A percentile compares a stretch with the other conserved stretches of the same genome.
These are phyloP conservation scores for Eupithecia pulchellata DNA, from an alignment of 2,888 invertebrate species.

Conservation along the genomic window DNA sequence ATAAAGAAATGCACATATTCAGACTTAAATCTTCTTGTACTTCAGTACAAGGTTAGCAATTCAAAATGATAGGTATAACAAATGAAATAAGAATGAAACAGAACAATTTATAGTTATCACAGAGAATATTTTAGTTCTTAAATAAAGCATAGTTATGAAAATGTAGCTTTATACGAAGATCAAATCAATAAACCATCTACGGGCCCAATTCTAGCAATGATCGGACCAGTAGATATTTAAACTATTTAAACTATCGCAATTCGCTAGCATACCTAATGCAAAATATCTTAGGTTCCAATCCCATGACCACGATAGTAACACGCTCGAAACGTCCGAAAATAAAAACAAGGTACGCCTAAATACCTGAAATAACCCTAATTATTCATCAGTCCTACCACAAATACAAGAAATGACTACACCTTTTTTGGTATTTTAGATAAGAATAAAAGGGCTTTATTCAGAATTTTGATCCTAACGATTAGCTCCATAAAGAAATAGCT, in stretches of 20 bases:
- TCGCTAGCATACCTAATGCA: background rate
- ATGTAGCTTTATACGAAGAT: conserved; percentile 60
- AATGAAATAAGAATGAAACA: conserved; percentile 54
- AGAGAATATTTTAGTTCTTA: conserved; percentile 60
- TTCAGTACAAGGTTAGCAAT: background rate
- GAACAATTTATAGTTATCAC: conserved; percentile 66
- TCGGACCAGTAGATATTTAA: background rate
- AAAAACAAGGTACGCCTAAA: background rate
- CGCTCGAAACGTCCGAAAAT: background rate
- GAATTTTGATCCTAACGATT: conserved; percentile 29
- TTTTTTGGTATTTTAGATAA: conserved; percentile 69
- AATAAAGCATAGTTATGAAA: conserved; percentile 55
- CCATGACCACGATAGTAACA: background rate
- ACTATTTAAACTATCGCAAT: background rate
- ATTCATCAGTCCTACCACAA: conserved; percentile 58
- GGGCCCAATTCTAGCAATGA: conserved; percentile 52
- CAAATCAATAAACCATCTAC: conserved; percentile 53
- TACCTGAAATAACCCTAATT: background rate
- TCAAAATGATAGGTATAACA: conserved; percentile 51
- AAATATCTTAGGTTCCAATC: background rate
- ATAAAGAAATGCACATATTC: background rate
- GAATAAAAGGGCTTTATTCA: conserved; percentile 8
- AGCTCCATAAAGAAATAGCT: background rate
- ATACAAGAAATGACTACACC: conserved; percentile 61
- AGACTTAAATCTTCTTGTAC: background rate